A percentile compares a stretch with the other conserved stretches of the same genome.
Evolutionary conservation across 2,797 vertebrate genomes (phyloP).

Genomic region (Sebastes baramenuke): DNA sequence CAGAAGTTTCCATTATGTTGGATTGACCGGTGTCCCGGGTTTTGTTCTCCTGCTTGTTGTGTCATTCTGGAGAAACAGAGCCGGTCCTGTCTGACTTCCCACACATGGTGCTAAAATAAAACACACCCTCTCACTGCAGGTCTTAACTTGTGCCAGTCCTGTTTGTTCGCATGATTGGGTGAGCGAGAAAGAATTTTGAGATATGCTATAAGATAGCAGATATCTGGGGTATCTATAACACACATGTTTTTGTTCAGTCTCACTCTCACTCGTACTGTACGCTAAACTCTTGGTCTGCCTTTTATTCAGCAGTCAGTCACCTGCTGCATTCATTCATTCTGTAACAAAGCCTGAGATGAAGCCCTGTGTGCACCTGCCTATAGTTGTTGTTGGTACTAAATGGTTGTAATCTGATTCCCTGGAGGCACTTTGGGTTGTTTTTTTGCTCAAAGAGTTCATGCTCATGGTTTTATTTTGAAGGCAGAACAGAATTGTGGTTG

Average conservation of each 20-base stretch:
- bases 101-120: conserved; percentile 28
- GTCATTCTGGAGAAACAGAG: conserved; percentile 35
- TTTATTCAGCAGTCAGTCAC: conserved; percentile 41
- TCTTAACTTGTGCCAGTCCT: conserved; percentile 47
- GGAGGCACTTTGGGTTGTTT: neutral
- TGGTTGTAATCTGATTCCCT: conserved; percentile 31
- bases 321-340: conserved; percentile 36
- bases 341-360: conserved; percentile 12
- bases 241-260: conserved; percentile 8
- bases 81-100: conserved; percentile 45
- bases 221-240: neutral
- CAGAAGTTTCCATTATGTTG: neutral
- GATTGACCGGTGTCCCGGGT: neutral
- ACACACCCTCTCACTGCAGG: conserved; percentile 59
- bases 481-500: neutral
- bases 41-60: conserved; percentile 14
- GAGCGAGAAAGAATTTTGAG: conserved; percentile 25
- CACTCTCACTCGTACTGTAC: neutral
- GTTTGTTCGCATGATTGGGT: conserved; percentile 19
- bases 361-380: conserved; percentile 2
- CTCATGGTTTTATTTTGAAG: neutral
- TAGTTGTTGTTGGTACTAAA: conserved; percentile 8
- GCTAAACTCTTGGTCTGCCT: neutral
- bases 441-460: neutral
- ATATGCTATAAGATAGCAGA: too few species aligned